phyloP scores from a whole-genome alignment of 2,888 invertebrate species.

The Apamea sordens region DNA sequence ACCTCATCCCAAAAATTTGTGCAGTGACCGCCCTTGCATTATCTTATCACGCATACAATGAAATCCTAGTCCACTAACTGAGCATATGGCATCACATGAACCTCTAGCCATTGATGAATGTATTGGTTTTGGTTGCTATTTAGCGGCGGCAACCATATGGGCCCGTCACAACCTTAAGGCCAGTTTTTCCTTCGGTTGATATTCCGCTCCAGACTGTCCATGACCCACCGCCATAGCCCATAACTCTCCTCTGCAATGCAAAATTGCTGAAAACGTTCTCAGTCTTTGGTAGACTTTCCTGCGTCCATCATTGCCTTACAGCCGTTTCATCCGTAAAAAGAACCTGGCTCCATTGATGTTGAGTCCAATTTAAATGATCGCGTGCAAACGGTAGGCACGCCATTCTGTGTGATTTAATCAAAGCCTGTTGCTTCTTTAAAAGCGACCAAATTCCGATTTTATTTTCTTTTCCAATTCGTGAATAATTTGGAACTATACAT shows the following conservation, averaged over 20 bases:
- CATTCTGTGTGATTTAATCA: background rate
- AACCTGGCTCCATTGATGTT: background rate
- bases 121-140: too few species aligned
- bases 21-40: background rate
- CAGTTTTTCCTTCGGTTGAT: background rate
- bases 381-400: background rate
- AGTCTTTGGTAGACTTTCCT: background rate
- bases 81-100: background rate
- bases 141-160: background rate
- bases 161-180: background rate
- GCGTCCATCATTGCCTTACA: background rate
- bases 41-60: background rate
- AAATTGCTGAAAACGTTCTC: background rate
- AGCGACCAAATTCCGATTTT: background rate
- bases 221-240: background rate
- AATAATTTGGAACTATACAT: background rate
- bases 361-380: too few species aligned
- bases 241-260: background rate
- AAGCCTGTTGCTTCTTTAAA: background rate
- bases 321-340: background rate
- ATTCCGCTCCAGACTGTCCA: background rate
- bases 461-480: background rate
- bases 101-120: background rate
- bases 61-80: background rate
- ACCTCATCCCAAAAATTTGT: background rate